phyloP scores from a whole-genome alignment of 2,113 vertebrate genomes.

The Picathartes gymnocephalus region DNA sequence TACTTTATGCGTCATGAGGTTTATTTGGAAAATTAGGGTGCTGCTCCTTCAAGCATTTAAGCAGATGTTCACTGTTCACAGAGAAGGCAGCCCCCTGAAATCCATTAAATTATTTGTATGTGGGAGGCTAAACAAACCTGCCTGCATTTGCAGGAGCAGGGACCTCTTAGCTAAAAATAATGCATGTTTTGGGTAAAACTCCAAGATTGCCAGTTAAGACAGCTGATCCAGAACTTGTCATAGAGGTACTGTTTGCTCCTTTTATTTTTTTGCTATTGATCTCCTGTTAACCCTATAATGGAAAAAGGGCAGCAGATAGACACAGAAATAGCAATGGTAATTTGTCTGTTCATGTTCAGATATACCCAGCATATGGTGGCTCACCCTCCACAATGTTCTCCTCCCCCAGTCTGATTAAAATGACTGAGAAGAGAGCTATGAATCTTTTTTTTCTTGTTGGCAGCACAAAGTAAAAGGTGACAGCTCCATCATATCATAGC shows the following conservation, averaged over 20 bases:
- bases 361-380: not conserved
- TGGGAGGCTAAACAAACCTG: conserved; percentile 16
- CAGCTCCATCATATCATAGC: not conserved
- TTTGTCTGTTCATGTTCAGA: not conserved
- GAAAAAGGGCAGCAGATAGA: not conserved
- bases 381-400: not conserved
- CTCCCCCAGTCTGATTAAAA: not conserved
- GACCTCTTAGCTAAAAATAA: not conserved
- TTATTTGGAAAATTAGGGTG: conserved; percentile 45
- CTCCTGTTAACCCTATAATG: not conserved
- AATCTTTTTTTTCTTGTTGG: not conserved
- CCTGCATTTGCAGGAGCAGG: not conserved
- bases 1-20: not conserved
- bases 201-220: not conserved
- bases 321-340: not conserved
- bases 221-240: not conserved
- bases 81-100: not conserved
- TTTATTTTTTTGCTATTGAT: not conserved
- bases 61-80: conserved; percentile 16
- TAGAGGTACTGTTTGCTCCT: not conserved
- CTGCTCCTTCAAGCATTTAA: conserved; percentile 2
- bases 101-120: not conserved
- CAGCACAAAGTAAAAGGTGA: not conserved
- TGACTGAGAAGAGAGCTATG: not conserved
- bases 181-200: not conserved